Base-by-base conservation (phyloP, 2,797 vertebrate genomes). In the Hylomyscus alleni region DNA sequence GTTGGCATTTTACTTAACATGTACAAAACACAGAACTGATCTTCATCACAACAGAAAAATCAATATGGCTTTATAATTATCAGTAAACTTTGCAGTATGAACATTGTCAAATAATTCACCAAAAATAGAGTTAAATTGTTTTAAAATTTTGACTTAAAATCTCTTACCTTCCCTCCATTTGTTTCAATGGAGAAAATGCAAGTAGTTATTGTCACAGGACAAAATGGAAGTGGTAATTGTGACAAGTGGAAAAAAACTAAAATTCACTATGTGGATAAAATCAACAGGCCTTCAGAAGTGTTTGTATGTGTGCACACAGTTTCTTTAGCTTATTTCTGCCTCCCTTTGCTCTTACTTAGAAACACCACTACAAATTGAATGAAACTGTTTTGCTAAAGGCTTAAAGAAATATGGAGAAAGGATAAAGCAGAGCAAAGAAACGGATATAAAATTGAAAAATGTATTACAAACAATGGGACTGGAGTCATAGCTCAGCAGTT, bases 41-140 rank as follows among this genome's bases (percentile, higher is more conserved):
- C 62, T 67, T 9, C 8, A 69, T 6, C 47, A 69, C 34, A 50
- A 86, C 65, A 52, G n/a, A 6, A 37, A 87, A 67, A 31, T 82
- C 81, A 95, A 89, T 89, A 52, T 47, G 22, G 73, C 13, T 88
- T 44, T 80, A 44, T 78, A 85, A 52, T 94, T 78, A 87, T 44
- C 83, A 91, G 34, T 5, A 58, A 80, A 83, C 83, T 15, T 84
- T 75, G 81, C 34, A 85, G 34, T 67, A 5, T 54, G 58, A 89
- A 88, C 58, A 29, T 20, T 87, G 4, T 60, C 69, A 94, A 83
- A 90, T 83, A 93, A 72, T 86, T 96, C 37, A 81, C 56, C 62
- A 20, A 85, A 91, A 89, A 75, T 50, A 3, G 6, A 95, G 19
- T 24, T 24, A 83, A 81, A 56, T 58, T 83, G 58, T 92, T 92